Base-by-base conservation (phyloP, 2,797 vertebrate genomes). In the Glyptemys insculpta region DNA sequence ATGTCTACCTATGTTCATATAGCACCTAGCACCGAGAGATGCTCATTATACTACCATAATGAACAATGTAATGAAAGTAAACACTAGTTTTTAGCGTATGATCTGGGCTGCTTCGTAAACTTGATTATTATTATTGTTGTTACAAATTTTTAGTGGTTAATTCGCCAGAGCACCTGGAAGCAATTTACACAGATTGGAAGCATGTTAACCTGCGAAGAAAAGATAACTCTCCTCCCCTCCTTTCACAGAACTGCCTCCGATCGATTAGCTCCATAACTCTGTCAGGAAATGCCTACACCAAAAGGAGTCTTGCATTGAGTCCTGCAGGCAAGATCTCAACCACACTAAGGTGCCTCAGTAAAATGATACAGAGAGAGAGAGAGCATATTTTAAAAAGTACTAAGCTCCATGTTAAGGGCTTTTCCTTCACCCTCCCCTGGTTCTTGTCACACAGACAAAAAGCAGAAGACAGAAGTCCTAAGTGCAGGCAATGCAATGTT, bases 191-290 rank as follows among this genome's bases (percentile, higher is more conserved):
- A 79, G 47, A 74, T 3, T 21, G 21, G 3, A 5, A 57, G 76
- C 83, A 5, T 50, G 3, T 47, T 47, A 74, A 74, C 37, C 8
- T 34, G 1, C 25, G 12, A 29, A 49, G 3, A 25, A 87, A 72
- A 78, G 53, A 21, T 2, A 62, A 56, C 5, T 79, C 31, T 19
- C 0, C 0, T 34, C 3, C 34, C 85, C 82, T 86, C 52, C 44
- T 85, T 74, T 53, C 1, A 4, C 18, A 85, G 34, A 18, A 4
- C 0, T 1, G 57, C 2, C 80, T 90, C 56, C 65, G 79, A 52
- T 0, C 1, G 44, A 12, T 27, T 2, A 0, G n/a, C 8, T 87
- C 34, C 79, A 31, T 74, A 12, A 0, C 0, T 68, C 65, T 10
- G 54, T 57, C 5, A 85, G 21, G 21, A 91, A 91, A 65, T 2